Base-by-base conservation (phyloP, 2,797 vertebrate genomes). In the Peromyscus attwateri region DNA sequence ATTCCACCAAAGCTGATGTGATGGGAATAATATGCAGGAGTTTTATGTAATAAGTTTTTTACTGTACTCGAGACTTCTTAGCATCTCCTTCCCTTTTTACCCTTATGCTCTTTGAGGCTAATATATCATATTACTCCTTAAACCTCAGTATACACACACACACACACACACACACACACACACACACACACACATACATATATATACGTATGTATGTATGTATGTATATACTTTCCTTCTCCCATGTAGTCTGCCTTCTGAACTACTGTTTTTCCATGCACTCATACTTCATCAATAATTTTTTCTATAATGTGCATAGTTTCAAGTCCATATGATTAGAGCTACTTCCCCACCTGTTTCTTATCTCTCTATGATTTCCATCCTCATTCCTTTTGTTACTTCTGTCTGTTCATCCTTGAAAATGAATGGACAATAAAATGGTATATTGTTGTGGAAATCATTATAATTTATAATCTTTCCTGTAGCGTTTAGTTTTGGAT, bases 401-500 rank as follows among this genome's bases (percentile, higher is more conserved):
- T 94, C 5, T 64, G 43, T 71, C 0, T 21, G 64, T 66, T 7
- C 17, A 80, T 77, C 6, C 10, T 1, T 82, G 62, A 75, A 79
- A n/a, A 11, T 25, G 1, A 46, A 25, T 79, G 37, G 16, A 16
- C 3, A 68, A 11, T 27, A 60, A 87, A 83, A 82, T 1, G 57
- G 19, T 83, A 27, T 11, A 17, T 60, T 52, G 40, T 75, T 1
- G 3, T 91, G 29, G n/a, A 83, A 93, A 55, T 68, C 29, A 46
- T 49, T 52, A 11, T 40, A 64, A 23, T 82, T 89, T 85, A 37
- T 37, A 55, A 14, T 85, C 43, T 89, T 89, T 49, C 94, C 40
- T 70, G 57, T 91, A 46, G 14, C 64, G 82, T 37, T 71, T 83
- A n/a, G 57, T 88, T 85, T 95, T 88, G 84, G 71, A 60, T 87